These are phyloP conservation scores for Scrobipalpa atriplicella DNA, from an alignment of 2,888 invertebrate genomes.

Conservation along the genomic window DNA sequence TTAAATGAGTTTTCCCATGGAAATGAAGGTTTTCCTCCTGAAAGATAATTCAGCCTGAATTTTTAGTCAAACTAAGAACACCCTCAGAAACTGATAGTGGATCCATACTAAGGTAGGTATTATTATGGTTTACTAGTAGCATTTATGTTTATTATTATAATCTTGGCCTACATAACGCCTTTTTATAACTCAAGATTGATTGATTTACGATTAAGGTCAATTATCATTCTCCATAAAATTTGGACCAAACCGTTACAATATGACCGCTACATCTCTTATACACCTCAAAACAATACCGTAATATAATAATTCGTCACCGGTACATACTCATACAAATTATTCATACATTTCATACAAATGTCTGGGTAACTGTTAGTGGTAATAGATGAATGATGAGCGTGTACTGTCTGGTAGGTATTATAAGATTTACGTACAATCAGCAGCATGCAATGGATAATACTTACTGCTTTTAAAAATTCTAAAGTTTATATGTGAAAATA, in stretches of 20 bases:
- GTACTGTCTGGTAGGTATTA: conserved; percentile 36
- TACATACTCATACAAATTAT: conserved; percentile 43
- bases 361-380: conserved; percentile 51
- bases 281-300: conserved; percentile 25
- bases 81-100: background rate
- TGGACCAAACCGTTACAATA: conserved; percentile 6
- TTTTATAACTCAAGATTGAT: background rate
- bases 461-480: no score
- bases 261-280: background rate
- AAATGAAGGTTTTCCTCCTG: no score
- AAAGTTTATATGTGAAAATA: no score
- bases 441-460: no score
- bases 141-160: background rate
- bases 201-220: background rate
- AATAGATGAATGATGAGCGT: conserved; percentile 42
- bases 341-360: conserved; percentile 43
- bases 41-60: no score
- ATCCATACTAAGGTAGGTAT: background rate
- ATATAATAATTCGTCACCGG: conserved; percentile 41
- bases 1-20: no score
- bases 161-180: conserved; percentile 1
- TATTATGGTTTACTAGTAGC: background rate
- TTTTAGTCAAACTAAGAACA: no score
- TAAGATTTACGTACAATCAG: conserved; percentile 1
- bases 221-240: background rate